Conservation (phyloP, 2,113 vertebrate species). For the Salvelinus namaycush region DNA sequence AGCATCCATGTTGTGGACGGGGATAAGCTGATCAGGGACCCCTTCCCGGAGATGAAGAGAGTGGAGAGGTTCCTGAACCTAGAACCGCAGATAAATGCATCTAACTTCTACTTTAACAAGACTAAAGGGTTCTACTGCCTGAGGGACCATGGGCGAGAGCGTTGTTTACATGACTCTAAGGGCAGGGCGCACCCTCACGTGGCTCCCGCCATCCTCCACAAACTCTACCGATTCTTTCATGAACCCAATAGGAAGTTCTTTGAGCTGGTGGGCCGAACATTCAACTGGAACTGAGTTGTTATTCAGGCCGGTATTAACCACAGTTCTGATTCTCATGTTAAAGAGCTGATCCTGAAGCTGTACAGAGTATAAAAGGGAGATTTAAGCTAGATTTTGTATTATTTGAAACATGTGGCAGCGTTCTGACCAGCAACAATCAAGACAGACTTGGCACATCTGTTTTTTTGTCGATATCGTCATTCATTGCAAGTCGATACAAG, state of each 20-base stretch:
- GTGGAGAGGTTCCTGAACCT: slow-evolving; percentile 90
- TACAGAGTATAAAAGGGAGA: slow-evolving; percentile 80
- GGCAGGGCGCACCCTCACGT: slow-evolving; percentile 89
- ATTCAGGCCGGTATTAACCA: slow-evolving; percentile 5
- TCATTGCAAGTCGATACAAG: too few species aligned
- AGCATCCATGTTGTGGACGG: slow-evolving; percentile 92
- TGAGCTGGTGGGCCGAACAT: slow-evolving; percentile 89
- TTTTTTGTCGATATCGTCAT: too few species aligned
- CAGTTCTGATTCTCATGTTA: slow-evolving; percentile 80
- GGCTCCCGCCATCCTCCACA: slow-evolving; percentile 80
- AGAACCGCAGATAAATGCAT: slow-evolving; percentile 87
- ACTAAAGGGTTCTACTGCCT: slow-evolving; percentile 98
- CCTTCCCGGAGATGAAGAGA: slow-evolving; percentile 89
- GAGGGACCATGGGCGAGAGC: slow-evolving; percentile 84
- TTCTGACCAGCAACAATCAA: slow-evolving; percentile 5
- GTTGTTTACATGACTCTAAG: slow-evolving; percentile 94
- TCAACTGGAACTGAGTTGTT: slow-evolving; percentile 85
- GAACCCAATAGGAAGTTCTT: slow-evolving; percentile 95
- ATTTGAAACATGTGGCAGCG: slow-evolving; percentile 28
- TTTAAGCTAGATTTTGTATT: slow-evolving; percentile 88
- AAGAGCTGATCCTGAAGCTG: slow-evolving; percentile 63
- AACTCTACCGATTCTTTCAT: slow-evolving; percentile 88
- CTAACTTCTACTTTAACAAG: slow-evolving; percentile 97
- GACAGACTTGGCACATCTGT: too few species aligned
- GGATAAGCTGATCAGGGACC: slow-evolving; percentile 88